Evolutionary conservation across 2,113 vertebrate species (phyloP), one percentile per base, ranked within the genome.

Genomic region (Falco punctatus): DNA sequence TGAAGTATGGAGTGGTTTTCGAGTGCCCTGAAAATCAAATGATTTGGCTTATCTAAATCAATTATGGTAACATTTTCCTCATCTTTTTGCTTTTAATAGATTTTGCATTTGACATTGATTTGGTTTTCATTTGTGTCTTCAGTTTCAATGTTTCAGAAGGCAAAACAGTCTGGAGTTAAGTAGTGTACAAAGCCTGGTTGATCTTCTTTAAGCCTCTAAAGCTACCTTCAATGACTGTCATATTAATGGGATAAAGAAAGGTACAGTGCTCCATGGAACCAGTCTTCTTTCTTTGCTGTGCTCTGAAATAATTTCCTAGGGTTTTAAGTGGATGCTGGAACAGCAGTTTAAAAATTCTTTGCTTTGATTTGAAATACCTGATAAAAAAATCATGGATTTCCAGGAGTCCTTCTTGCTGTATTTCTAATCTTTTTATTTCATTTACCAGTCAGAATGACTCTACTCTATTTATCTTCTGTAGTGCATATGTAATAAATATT

Each of bases 151-250:
- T 86, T 96, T 90, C 77, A 85, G 57, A 79, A 61, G 46, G 61
- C 52, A 91, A 92, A 87, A 66, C 52, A 72, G 30, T 71, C 77
- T 92, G 69, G n/a, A 90, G 49, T 86, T 86, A 90, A 93, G 82
- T 49, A 44, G 35, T 57, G 11, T 67, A 54, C 44, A 86, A 70
- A 91, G 61, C 33, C 69, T 92, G 61, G 49, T 1, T 86, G 83
- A 91, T 92, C 72, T 85, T 75, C 78, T 75, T 74, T 55, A 79
- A 88, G 44, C 27, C 35, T 69, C 44, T 88, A 80, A 92, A 92
- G 24, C 65, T 52, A 4, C 49, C 65, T 91, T 91, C 82, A 84
- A 10, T 89, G 80, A 61, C 77, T 84, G 61, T 87, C 30, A n/a
- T 54, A 64, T 64, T 86, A 81, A n/a, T 49, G 83, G 65, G 46